Evolutionary conservation across 2,888 invertebrate species (phyloP).

Genomic region (Agrotis segetum): DNA sequence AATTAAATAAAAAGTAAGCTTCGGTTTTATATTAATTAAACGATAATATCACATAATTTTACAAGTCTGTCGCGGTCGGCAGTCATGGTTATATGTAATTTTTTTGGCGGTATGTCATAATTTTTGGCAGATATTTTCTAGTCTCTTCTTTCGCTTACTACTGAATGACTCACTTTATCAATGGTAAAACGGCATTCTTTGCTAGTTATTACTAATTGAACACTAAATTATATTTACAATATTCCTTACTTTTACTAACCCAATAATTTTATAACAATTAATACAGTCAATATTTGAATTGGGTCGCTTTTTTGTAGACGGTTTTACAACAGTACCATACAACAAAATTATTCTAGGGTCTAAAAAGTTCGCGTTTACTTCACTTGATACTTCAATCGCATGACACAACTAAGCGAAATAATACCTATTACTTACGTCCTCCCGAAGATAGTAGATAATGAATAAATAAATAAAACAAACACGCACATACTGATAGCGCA

Average conservation of each 20-base stretch:
- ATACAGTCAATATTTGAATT: conserved; percentile 30
- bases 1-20: conserved; percentile 51
- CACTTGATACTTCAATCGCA: conserved; percentile 37
- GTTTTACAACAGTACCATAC: conserved; percentile 32
- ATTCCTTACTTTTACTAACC: conserved; percentile 29
- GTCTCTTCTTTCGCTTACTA: conserved; percentile 28
- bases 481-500: conserved; percentile 65
- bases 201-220: conserved; percentile 22
- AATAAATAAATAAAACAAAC: conserved; percentile 67
- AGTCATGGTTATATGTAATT: conserved; percentile 32
- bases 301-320: conserved; percentile 11
- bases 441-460: conserved; percentile 54
- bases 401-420: conserved; percentile 51
- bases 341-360: conserved; percentile 7
- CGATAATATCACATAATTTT: conserved; percentile 66
- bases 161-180: conserved; percentile 14
- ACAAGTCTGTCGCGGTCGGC: conserved; percentile 40
- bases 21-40: conserved; percentile 59
- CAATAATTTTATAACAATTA: conserved; percentile 29
- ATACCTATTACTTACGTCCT: conserved; percentile 55
- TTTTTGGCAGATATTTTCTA: conserved; percentile 30
- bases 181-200: conserved; percentile 24
- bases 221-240: conserved; percentile 58
- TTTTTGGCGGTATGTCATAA: conserved; percentile 5
- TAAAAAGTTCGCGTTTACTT: conserved; percentile 32